phyloP scores from a whole-genome alignment of 2,888 invertebrate species.

The Cephalotes varians region DNA sequence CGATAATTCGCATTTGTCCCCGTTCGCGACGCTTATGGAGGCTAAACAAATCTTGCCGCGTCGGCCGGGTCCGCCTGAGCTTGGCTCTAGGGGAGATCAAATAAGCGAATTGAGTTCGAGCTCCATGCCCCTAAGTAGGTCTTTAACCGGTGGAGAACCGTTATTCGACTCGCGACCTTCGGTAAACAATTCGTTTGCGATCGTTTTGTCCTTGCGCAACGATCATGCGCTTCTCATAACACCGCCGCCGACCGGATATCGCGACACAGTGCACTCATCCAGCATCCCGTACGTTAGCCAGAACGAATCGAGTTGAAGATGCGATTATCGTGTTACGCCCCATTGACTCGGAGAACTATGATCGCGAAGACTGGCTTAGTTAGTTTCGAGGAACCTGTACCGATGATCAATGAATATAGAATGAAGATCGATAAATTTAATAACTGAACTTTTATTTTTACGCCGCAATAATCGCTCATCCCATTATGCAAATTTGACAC shows the following conservation, averaged over 20 bases:
- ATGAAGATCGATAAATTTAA: neutral
- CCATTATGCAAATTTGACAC: neutral
- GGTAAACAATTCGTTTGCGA: conserved; percentile 47
- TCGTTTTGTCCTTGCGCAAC: conserved; percentile 24
- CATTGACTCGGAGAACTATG: neutral
- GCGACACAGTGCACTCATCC: conserved; percentile 38
- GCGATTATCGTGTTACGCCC: neutral
- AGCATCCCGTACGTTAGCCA: conserved; percentile 1
- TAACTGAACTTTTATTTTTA: conserved; percentile 32
- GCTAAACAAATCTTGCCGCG: conserved; percentile 55
- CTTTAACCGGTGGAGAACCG: conserved; percentile 56
- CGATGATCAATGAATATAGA: conserved; percentile 1
- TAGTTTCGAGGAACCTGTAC: neutral
- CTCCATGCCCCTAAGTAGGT: conserved; percentile 58
- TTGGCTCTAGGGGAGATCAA: conserved; percentile 29
- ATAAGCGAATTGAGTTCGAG: conserved; percentile 49
- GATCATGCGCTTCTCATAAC: neutral
- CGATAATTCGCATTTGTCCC: conserved; percentile 46
- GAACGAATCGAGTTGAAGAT: neutral
- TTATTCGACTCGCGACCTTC: conserved; percentile 55
- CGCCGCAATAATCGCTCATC: neutral
- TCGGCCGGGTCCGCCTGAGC: conserved; percentile 3
- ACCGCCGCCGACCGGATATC: conserved; percentile 34
- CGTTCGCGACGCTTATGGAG: conserved; percentile 49
- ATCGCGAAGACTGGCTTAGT: neutral